phyloP scores from a whole-genome alignment of 2,797 vertebrate genomes.

The Lacerta bilineata region DNA sequence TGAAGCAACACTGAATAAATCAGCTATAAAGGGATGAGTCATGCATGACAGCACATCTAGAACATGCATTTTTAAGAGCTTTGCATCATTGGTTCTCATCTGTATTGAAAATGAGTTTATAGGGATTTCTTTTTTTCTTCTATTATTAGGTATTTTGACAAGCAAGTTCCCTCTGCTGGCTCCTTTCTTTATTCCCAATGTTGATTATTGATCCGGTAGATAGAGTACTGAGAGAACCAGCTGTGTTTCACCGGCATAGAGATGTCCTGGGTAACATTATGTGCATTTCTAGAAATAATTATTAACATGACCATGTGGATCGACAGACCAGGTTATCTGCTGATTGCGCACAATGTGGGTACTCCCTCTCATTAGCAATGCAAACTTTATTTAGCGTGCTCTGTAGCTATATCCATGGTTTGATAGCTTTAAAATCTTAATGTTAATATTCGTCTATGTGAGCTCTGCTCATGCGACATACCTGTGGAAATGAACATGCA shows the following conservation, averaged over 20 bases:
- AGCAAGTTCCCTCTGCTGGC: conserved; percentile 6
- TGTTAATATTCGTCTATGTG: background rate
- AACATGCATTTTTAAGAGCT: conserved; percentile 51
- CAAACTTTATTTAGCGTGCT: too few species aligned
- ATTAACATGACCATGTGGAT: background rate
- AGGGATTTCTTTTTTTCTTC: background rate
- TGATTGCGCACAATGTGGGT: background rate
- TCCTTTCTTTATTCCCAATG: conserved; percentile 43
- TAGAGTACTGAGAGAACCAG: conserved; percentile 1
- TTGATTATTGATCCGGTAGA: background rate
- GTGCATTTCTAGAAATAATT: background rate
- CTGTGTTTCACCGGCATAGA: background rate
- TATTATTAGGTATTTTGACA: conserved; percentile 36
- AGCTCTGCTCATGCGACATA: background rate
- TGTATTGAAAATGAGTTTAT: conserved; percentile 24
- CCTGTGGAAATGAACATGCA: background rate
- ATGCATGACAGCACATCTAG: conserved; percentile 54
- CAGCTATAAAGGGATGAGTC: conserved; percentile 51
- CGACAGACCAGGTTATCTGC: background rate
- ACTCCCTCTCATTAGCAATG: background rate
- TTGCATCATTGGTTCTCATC: conserved; percentile 34
- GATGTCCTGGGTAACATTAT: background rate
- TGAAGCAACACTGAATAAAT: conserved; percentile 61
- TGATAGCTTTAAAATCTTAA: too few species aligned
- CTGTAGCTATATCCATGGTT: too few species aligned